phyloP scores from a whole-genome alignment of 2,113 vertebrate genomes.

The Toxotes chatareus region DNA sequence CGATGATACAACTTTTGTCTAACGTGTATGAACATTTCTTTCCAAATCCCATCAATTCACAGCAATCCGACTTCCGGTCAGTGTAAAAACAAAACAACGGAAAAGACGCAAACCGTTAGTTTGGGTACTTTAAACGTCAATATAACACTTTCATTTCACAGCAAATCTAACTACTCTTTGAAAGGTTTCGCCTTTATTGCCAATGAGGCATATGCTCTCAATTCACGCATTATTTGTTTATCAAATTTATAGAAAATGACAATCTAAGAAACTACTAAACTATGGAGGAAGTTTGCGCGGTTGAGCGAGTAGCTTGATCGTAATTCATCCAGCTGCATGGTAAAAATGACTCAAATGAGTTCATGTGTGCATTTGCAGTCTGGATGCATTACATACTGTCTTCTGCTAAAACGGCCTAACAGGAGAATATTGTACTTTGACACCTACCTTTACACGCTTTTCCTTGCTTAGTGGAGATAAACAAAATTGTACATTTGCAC shows the following conservation, averaged over 20 bases:
- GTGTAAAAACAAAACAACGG: background rate
- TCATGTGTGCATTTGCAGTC: background rate
- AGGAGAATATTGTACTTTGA: background rate
- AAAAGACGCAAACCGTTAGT: background rate
- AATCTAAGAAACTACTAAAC: background rate
- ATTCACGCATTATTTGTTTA: background rate
- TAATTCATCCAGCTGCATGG: background rate
- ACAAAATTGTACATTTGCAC: background rate
- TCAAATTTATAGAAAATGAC: background rate
- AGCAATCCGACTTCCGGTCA: constrained; percentile 35
- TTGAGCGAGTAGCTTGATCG: background rate
- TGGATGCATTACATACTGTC: background rate
- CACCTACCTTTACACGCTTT: constrained; percentile 14
- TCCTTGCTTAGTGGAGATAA: background rate
- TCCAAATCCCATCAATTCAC: background rate
- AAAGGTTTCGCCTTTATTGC: background rate
- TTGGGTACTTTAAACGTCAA: background rate
- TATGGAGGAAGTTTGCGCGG: background rate
- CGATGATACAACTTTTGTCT: constrained; percentile 20
- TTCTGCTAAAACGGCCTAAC: background rate
- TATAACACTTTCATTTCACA: background rate
- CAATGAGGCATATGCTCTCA: background rate
- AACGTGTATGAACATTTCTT: background rate
- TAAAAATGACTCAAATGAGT: background rate
- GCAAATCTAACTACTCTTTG: background rate